phyloP scores from a whole-genome alignment of 30 jellyfish, hydroid and myxozoan genomes.

The Mastigias papua region DNA sequence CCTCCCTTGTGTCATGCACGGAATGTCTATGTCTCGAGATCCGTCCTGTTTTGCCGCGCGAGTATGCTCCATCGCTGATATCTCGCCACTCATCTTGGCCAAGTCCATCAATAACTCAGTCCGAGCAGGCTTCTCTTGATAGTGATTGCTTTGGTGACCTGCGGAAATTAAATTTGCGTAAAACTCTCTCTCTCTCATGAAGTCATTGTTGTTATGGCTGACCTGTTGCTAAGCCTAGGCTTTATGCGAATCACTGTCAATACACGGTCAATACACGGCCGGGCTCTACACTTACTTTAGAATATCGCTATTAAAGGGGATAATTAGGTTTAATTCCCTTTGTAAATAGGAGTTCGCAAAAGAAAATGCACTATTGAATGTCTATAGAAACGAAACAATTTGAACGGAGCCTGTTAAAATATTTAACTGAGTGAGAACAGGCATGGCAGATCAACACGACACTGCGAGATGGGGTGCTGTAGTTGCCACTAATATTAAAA shows the following conservation, averaged over 20 bases:
- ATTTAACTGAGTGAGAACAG: background rate
- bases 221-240: slow-evolving; percentile 28
- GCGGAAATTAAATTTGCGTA: slow-evolving; percentile 4
- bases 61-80: slow-evolving; percentile 16
- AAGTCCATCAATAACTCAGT: background rate
- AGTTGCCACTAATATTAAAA: too few species aligned
- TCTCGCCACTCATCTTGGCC: slow-evolving; percentile 50
- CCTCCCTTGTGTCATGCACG: slow-evolving; percentile 23
- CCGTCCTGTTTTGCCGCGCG: slow-evolving; percentile 20
- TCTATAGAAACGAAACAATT: background rate
- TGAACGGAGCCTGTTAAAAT: slow-evolving; percentile 6
- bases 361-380: slow-evolving; percentile 32
- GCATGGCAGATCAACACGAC: background rate
- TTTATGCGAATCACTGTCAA: slow-evolving; percentile 4
- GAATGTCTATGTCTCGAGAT: background rate
- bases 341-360: slow-evolving; percentile 13
- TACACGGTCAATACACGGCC: slow-evolving; percentile 11
- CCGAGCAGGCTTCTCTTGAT: background rate
- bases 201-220: slow-evolving; percentile 31
- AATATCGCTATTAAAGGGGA: slow-evolving; percentile 24
- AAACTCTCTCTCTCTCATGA: background rate
- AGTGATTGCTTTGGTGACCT: slow-evolving; percentile 4
- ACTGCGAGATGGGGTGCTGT: too few species aligned
- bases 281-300: background rate
- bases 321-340: slow-evolving; percentile 14